Conservation (phyloP, 2,888 invertebrate species). For the Hermodice carunculata region DNA sequence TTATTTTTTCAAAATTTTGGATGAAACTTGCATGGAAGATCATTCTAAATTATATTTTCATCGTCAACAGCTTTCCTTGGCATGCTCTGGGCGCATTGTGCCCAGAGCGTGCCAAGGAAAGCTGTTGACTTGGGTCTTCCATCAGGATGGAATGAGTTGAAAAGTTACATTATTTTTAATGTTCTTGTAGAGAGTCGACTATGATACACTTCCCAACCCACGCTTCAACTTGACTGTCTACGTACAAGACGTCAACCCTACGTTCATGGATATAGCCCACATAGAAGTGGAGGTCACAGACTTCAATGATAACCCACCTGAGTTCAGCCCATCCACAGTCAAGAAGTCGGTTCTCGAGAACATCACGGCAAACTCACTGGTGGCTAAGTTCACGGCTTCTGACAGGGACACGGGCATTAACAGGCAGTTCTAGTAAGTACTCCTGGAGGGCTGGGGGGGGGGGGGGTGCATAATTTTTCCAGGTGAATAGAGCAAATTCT, state of each 20-base stretch:
- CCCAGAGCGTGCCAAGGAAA: too few species aligned
- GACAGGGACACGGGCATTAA: slow-evolving; percentile 83
- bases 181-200: slow-evolving; percentile 59
- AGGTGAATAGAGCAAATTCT: too few species aligned
- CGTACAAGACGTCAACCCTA: slow-evolving; percentile 58
- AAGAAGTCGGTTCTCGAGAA: slow-evolving; percentile 76
- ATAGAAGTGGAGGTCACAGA: slow-evolving; percentile 98
- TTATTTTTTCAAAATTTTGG: too few species aligned
- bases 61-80: too few species aligned
- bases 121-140: too few species aligned
- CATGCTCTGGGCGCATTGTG: too few species aligned
- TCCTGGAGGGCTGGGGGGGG: neutral
- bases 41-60: too few species aligned
- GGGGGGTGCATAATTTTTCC: too few species aligned
- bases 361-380: slow-evolving; percentile 87
- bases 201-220: slow-evolving; percentile 52
- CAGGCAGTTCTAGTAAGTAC: slow-evolving; percentile 35
- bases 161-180: neutral
- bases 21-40: too few species aligned
- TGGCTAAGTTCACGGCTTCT: slow-evolving; percentile 94
- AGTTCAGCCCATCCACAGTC: slow-evolving; percentile 83
- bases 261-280: slow-evolving; percentile 84
- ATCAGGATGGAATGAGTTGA: too few species aligned
- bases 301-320: slow-evolving; percentile 99
- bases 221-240: slow-evolving; percentile 64